Conservation (phyloP, 2,113 vertebrate species). For the Pyrgilauda ruficollis region DNA sequence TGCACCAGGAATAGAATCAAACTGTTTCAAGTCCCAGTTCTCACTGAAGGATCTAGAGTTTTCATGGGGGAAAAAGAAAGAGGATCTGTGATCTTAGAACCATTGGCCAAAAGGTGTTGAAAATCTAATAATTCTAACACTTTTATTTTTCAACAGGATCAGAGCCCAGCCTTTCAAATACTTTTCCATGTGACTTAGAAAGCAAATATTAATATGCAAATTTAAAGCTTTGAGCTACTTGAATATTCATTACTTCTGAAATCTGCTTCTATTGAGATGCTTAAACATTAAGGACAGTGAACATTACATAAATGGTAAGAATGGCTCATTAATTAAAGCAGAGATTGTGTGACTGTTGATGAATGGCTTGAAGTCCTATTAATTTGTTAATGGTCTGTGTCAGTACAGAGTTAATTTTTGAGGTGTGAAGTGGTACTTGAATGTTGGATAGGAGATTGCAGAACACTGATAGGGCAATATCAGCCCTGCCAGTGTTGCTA, state of each 20-base stretch:
- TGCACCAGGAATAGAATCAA: background rate
- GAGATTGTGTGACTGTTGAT: constrained; percentile 45
- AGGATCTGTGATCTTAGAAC: constrained; percentile 27
- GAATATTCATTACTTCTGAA: constrained; percentile 63
- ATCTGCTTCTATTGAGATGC: constrained; percentile 50
- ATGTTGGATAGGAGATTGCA: background rate
- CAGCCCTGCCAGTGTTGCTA: background rate
- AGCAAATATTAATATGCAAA: constrained; percentile 63
- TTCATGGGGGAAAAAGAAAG: constrained; percentile 2
- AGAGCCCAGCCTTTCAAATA: constrained; percentile 50
- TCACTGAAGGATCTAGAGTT: constrained; percentile 6
- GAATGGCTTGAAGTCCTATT: constrained; percentile 8
- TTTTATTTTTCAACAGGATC: constrained; percentile 51
- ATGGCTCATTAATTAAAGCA: constrained; percentile 60
- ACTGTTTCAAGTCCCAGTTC: background rate
- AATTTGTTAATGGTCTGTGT: background rate
- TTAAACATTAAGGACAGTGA: constrained; percentile 30
- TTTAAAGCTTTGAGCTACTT: constrained; percentile 55
- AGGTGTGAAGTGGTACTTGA: background rate
- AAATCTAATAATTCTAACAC: constrained; percentile 17
- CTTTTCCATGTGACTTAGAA: constrained; percentile 58
- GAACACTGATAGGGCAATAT: background rate
- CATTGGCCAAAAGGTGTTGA: constrained; percentile 31
- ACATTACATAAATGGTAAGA: constrained; percentile 45
- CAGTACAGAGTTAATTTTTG: background rate